A percentile compares a stretch with the other conserved stretches of the same genome.
Evolutionary conservation across 2,113 vertebrate species (phyloP).

Genomic region (Dasyprocta punctata): DNA sequence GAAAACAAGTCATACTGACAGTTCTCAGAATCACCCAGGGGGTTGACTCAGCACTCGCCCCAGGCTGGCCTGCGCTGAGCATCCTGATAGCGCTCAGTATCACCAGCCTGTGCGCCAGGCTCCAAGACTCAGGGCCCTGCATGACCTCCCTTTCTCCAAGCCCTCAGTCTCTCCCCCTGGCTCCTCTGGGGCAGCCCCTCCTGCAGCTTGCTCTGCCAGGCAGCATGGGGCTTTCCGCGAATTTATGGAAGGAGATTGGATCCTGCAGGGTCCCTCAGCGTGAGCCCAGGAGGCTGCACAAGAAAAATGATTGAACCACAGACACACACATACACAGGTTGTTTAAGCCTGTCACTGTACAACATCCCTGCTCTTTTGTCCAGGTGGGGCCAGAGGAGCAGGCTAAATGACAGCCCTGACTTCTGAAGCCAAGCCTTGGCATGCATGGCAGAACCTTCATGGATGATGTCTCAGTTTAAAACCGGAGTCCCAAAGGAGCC

Average conservation of each 20-base stretch:
- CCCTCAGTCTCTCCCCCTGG: neutral
- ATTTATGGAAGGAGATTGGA: constrained; percentile 61
- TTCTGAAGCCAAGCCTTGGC: constrained; percentile 48
- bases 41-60: neutral
- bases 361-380: constrained; percentile 49
- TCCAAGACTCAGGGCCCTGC: fast-evolving
- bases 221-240: neutral
- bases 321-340: neutral
- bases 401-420: constrained; percentile 48
- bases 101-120: fast-evolving
- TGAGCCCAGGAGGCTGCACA: constrained; percentile 7
- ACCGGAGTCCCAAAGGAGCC: neutral
- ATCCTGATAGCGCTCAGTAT: fast-evolving
- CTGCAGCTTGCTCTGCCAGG: neutral
- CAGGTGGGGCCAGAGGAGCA: neutral
- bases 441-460: neutral
- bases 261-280: constrained; percentile 48
- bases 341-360: constrained; percentile 74
- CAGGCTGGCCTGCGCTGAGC: neutral
- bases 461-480: constrained; percentile 49
- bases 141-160: too few species aligned
- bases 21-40: neutral
- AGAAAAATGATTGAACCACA: constrained; percentile 51
- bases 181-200: neutral
- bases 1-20: neutral